Evolutionary conservation across 2,113 vertebrate genomes (phyloP).

Genomic region (Pachycephala philippinensis): DNA sequence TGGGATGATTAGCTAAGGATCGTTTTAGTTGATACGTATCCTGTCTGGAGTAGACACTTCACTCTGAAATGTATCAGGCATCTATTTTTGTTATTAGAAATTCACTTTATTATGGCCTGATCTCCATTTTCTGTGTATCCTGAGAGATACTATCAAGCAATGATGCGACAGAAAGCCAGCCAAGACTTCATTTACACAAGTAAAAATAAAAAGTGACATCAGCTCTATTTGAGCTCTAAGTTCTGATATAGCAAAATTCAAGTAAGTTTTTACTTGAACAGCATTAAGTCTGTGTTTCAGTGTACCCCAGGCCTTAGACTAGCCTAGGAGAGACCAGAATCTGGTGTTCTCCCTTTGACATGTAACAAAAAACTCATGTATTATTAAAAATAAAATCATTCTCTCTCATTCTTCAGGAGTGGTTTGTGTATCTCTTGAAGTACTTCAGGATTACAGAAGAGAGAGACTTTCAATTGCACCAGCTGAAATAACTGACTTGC

Average conservation of each 20-base stretch:
- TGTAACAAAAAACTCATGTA: neutral
- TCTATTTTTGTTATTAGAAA: neutral
- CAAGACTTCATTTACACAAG: neutral
- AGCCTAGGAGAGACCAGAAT: neutral
- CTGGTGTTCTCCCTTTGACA: neutral
- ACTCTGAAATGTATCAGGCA: neutral
- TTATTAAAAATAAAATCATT: neutral
- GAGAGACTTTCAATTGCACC: neutral
- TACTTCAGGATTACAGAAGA: neutral
- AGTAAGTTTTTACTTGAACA: neutral
- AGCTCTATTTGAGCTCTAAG: neutral
- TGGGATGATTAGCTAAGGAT: neutral
- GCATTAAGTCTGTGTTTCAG: neutral
- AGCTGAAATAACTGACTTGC: constrained; percentile 5
- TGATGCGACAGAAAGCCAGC: neutral
- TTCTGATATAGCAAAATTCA: neutral
- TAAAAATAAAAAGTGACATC: neutral
- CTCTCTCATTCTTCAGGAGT: neutral
- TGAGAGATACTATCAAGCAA: neutral
- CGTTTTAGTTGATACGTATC: neutral
- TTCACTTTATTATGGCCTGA: neutral
- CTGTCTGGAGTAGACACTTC: neutral
- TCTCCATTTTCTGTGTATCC: neutral
- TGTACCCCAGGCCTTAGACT: neutral
- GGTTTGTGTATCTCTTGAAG: neutral